Base-by-base conservation (phyloP, 2,113 vertebrate species). In the Balaeniceps rex region DNA sequence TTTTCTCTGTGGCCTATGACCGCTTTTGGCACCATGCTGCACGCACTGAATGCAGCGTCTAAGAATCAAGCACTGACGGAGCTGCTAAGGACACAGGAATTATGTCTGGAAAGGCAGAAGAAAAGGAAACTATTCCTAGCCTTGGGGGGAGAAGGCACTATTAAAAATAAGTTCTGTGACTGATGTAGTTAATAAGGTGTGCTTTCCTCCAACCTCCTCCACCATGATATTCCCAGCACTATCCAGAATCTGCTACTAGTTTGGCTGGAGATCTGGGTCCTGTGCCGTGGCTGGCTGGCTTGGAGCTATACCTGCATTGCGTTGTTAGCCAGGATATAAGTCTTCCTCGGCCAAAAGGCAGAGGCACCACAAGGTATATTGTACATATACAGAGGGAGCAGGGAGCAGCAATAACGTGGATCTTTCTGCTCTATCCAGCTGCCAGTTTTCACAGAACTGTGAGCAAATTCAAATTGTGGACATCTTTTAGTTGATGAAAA, bases 21-120 rank as follows among this genome's bases (percentile, higher is more conserved):
- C 0, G 0, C 33, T 72, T 68, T 51, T 69, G 66, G 57, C 83
- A 85, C 5, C 0, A 0, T 28, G 28, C 33, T 90, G 19, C 19
- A 9, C 13, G 9, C 17, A 16, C 12, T 1, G 0, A 80, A 42
- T 1, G 4, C 24, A 47, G 9, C 0, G 0, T 76, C 54, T 76
- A 92, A 70, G 36, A 82, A 79, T 58, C 28, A 61, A 28, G 26
- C 14, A 61, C 36, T 87, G 46, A 36, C 2, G 1, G 9, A 66
- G 18, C 19, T 54, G 38, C 31, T 78, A 42, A 83, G 75, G 38
- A 54, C 26, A 11, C 0, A 0, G 10, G 17, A 83, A n/a, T 51
- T 64, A 12, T 3, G 5, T 10, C 19, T 64, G 57, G 61, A 88
- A 85, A 90, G 5, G 2, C 38, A 25, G 22, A 54, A 85, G 38